phyloP scores from a whole-genome alignment of 2,888 invertebrate genomes.

The Trachelus stipa region DNA sequence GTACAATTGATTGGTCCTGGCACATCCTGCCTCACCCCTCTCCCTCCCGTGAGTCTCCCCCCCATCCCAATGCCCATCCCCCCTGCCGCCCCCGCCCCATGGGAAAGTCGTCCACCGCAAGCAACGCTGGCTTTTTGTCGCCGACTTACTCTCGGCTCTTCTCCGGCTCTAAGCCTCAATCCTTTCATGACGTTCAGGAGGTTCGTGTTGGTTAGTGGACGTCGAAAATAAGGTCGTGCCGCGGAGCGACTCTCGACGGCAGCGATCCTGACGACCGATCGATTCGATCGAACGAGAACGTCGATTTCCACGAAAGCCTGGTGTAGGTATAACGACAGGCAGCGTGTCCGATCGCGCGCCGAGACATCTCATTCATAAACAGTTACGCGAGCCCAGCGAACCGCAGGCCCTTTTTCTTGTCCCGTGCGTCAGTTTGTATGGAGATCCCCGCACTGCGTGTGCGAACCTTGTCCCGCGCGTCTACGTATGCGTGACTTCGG shows the following conservation, averaged over 20 bases:
- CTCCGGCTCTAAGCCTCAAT: conserved; percentile 20
- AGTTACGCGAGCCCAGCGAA: not conserved
- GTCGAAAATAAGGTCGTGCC: conserved; percentile 5
- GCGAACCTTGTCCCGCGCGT: conserved; percentile 18
- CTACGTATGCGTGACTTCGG: conserved; percentile 32
- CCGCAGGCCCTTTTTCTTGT: conserved; percentile 18
- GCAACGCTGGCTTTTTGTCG: conserved; percentile 17
- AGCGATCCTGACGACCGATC: conserved; percentile 12
- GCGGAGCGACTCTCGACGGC: not conserved
- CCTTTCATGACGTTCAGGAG: not conserved
- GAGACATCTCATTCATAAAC: conserved; percentile 51
- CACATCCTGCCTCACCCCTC: conserved; percentile 57
- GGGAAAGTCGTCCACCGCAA: conserved; percentile 62
- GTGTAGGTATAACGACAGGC: conserved; percentile 19
- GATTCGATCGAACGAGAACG: not conserved
- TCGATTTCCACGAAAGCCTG: conserved; percentile 9
- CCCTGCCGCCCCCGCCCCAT: conserved; percentile 47
- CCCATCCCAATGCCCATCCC: not conserved
- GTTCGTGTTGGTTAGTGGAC: not conserved
- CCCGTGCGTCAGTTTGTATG: conserved; percentile 14
- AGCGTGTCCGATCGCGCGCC: conserved; percentile 44
- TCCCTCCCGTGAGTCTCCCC: not conserved
- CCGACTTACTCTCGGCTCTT: conserved; percentile 30
- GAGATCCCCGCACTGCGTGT: conserved; percentile 6
- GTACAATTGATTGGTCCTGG: conserved; percentile 66